Base-by-base conservation (phyloP, 2,888 invertebrate genomes). In the Meiosimyza platycephala region DNA sequence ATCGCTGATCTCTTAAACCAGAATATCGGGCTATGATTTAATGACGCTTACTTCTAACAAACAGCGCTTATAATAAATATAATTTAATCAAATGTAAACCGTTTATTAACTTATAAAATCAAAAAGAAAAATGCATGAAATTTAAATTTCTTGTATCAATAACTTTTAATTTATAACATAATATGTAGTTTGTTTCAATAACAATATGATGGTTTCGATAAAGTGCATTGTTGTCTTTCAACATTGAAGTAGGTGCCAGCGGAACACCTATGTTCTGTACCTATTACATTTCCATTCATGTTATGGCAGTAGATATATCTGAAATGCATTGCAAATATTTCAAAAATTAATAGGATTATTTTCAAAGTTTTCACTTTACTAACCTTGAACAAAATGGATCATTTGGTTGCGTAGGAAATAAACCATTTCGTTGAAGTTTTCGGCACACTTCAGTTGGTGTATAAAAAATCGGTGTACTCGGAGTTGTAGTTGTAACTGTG, bases 271-370 rank as follows among this genome's bases (percentile, higher is more conserved):
- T 79, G 76, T 67, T 83, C 80, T 5, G 18, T 69, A 1, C 83
- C 84, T 12, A 11, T 72, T 2, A 83, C 76, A 4, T 78, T 72
- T 4, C 76, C 77, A 9, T 74, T 79, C 4, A 57, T 71, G 62
- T 76, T 77, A 54, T 76, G 78, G 73, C 85, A 85, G 67, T 79
- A 79, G 5, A 85, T 76, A 65, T 85, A 85, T 50, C 85, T 85
- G 74, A 48, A 81, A 28, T 28, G 28, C 28, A 28, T 28, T 28
- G 28, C 3, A 28, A 28, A 80, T 13, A 3, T 33, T 33, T 2
- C 9, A 22, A 48, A 9, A 55, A 51, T 64, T 13, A 28, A 47
- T 55, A 57, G 12, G 22, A 55, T 47, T 65, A 12, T 50, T 64
- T 22, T 33, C 1, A 60, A 60, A 22, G 2, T 28, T 57, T 57